These are phyloP conservation scores for Eupeodes luniger DNA, from an alignment of 2,888 invertebrate species.

Conservation along the genomic window DNA sequence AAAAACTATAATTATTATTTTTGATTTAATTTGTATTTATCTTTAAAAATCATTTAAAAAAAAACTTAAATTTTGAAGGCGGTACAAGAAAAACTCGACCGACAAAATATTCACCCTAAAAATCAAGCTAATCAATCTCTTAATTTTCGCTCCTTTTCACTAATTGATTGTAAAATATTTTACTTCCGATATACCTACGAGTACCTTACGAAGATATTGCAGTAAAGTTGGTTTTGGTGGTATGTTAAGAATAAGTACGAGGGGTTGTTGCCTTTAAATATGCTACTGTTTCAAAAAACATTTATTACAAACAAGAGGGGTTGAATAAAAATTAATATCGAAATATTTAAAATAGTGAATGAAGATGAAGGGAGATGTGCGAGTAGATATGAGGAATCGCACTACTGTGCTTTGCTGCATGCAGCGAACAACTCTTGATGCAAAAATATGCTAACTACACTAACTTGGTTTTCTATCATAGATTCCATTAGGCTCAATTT, in stretches of 20 bases:
- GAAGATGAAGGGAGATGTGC: background rate
- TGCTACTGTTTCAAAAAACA: conserved; percentile 59
- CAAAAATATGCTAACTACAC: conserved; percentile 74
- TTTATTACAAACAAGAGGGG: conserved; percentile 55
- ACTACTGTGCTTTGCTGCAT: background rate
- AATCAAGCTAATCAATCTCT: conserved; percentile 57
- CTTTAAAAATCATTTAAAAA: background rate
- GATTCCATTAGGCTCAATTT: conserved; percentile 84
- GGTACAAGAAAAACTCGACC: conserved; percentile 34
- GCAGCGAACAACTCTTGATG: conserved; percentile 46
- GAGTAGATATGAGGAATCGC: background rate
- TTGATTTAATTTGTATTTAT: conserved; percentile 36
- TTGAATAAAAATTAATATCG: conserved; percentile 67
- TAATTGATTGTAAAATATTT: conserved; percentile 73
- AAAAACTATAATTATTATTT: conserved; percentile 17
- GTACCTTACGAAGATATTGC: background rate
- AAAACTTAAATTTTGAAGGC: background rate
- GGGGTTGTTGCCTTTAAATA: conserved; percentile 31
- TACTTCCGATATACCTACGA: conserved; percentile 43
- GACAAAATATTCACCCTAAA: conserved; percentile 28
- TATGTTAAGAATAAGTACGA: background rate
- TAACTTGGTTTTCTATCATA: conserved; percentile 72
- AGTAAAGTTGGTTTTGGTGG: background rate
- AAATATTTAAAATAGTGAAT: conserved; percentile 23
- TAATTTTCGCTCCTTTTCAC: conserved; percentile 67